Base-by-base conservation (phyloP, 2,113 vertebrate species). In the Agapornis roseicollis region DNA sequence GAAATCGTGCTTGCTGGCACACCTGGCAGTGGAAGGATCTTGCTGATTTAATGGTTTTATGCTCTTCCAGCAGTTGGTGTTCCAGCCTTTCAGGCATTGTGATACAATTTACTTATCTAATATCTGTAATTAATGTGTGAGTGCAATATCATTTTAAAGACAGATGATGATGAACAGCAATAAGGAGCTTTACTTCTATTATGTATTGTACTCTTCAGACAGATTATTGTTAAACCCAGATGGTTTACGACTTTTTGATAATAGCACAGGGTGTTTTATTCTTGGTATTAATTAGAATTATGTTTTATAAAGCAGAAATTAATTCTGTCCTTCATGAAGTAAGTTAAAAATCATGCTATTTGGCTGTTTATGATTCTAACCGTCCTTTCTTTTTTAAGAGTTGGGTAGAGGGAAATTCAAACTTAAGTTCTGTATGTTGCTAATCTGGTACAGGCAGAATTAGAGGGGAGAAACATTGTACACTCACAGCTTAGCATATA, bases 31-130 rank as follows among this genome's bases (percentile, higher is more conserved):
- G 55, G 42, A 58, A 63, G 77, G 33, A 72, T 81, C 80, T 89
- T 8, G 5, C 33, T 8, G 6, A 18, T 74, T 83, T 92, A 80
- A 94, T 79, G 63, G 80, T 50, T 95, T 90, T 85, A 66, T 37
- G 12, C 18, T 76, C 20, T 77, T 70, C 53, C 49, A 74, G 71
- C 64, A 83, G 80, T 76, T 85, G 74, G 49, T 65, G 52, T 81
- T 65, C 68, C 84, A 89, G 66, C 41, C 41, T 94, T 94, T 35
- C 76, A 33, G 71, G 69, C 7, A 5, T 47, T 0, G 1, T 60
- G 79, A 61, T 90, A 58, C 80, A 73, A 88, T 90, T 95, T 95
- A 79, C 91, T 92, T 91, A 85, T 61, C 53, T 96, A 89, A 88
- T 92, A 79, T 71, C 80, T 66, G 28, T 86, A 95, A 96, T 93